Evolutionary conservation across 2,888 invertebrate genomes (phyloP).

Genomic region (Conus canariensis): DNA sequence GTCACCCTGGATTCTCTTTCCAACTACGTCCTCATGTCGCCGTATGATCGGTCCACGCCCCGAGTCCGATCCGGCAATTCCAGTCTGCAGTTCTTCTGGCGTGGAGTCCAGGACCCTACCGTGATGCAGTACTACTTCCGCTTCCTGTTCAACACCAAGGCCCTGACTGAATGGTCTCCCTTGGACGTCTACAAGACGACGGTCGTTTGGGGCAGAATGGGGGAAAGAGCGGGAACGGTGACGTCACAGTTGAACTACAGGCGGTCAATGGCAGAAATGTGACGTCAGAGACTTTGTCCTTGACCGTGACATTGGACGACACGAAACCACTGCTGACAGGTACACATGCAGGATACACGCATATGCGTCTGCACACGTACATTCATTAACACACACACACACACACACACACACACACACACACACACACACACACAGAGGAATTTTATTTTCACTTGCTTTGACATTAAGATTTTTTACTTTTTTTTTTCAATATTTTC

Average conservation of each 20-base stretch:
- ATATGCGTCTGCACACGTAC: too few relatives aligned
- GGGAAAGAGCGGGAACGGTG: background rate
- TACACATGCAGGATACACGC: background rate
- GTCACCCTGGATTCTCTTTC: background rate
- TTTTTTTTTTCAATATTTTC: too few relatives aligned
- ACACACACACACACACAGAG: background rate
- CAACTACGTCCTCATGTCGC: constrained; percentile 30
- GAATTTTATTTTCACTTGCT: too few relatives aligned
- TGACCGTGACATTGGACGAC: constrained; percentile 24
- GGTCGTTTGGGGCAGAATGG: background rate
- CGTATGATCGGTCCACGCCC: constrained; percentile 20
- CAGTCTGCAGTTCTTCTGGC: constrained; percentile 33
- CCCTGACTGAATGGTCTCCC: constrained; percentile 24
- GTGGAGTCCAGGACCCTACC: constrained; percentile 23
- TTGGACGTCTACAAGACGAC: constrained; percentile 17
- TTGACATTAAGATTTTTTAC: too few relatives aligned
- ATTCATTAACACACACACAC: too few relatives aligned
- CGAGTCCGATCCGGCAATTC: constrained; percentile 25
- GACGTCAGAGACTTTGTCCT: constrained; percentile 20
- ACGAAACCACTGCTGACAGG: constrained; percentile 26
- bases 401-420: too few relatives aligned
- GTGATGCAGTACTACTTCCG: background rate
- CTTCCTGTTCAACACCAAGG: background rate
- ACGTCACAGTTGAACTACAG: background rate
- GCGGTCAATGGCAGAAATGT: constrained; percentile 17